Conservation (phyloP, 2,113 vertebrate species). For the Variabilichromis moorii region DNA sequence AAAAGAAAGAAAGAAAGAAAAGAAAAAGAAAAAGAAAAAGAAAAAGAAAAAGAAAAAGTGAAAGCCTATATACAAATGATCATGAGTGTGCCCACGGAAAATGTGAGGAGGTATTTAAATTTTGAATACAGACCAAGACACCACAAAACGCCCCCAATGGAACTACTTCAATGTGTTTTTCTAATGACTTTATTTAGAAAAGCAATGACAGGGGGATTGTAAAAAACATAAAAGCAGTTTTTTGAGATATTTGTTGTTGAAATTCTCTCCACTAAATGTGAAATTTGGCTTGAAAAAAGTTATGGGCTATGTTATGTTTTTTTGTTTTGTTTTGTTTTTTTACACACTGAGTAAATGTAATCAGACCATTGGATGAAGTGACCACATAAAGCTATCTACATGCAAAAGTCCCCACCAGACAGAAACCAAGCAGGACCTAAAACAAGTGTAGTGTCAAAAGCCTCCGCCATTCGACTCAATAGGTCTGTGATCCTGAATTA, state of each 20-base stretch:
- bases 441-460: slow-evolving; percentile 21
- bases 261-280: not conserved
- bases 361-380: not conserved
- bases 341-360: not conserved
- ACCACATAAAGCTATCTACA: not conserved
- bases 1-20: not conserved
- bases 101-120: not conserved
- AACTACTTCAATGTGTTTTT: not conserved
- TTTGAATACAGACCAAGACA: not conserved
- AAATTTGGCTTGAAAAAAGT: not conserved
- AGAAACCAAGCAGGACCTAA: slow-evolving; percentile 25
- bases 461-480: not conserved
- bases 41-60: not conserved
- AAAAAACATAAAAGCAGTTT: not conserved
- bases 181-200: not conserved
- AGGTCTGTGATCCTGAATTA: slow-evolving; percentile 24
- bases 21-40: accelerated
- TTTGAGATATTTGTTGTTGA: not conserved
- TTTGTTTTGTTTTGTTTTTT: not conserved
- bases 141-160: not conserved
- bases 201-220: not conserved
- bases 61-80: not conserved
- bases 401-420: not conserved
- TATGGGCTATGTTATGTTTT: not conserved
- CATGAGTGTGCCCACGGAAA: not conserved